phyloP scores from a whole-genome alignment of 1,140 invertebrate genomes.

The Heliconius eleuchia region DNA sequence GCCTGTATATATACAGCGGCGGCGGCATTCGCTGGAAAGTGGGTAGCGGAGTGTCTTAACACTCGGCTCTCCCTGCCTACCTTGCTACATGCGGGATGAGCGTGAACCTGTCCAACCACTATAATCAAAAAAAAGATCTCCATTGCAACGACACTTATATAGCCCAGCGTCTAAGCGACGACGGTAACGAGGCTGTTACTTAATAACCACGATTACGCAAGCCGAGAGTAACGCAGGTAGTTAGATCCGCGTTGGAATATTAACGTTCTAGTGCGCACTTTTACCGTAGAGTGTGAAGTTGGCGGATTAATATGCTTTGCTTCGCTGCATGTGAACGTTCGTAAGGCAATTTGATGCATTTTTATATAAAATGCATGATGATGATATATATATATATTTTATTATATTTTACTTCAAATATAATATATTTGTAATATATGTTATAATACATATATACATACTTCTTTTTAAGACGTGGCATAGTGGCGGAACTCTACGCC shows the following conservation, averaged over 20 bases:
- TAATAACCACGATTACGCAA: constrained; percentile 28
- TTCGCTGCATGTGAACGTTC: constrained; percentile 32
- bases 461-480: too few species aligned
- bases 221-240: constrained; percentile 26
- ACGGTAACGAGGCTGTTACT: constrained; percentile 5
- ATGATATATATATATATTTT: neutral
- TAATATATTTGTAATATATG: neutral
- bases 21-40: too few species aligned
- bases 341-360: constrained; percentile 24
- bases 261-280: constrained; percentile 32
- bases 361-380: constrained; percentile 12
- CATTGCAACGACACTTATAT: neutral
- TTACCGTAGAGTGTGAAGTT: constrained; percentile 34
- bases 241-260: constrained; percentile 37
- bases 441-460: neutral
- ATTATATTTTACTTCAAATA: neutral
- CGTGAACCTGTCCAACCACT: neutral
- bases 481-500: too few species aligned
- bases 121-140: neutral
- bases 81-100: too few species aligned
- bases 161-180: neutral
- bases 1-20: too few species aligned
- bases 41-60: too few species aligned
- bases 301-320: constrained; percentile 35
- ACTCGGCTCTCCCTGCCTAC: too few species aligned